A percentile compares a stretch with the other conserved stretches of the same genome.
These are phyloP conservation scores for Ornithoptera priamus DNA, from an alignment of 2,888 invertebrate genomes.

Conservation along the genomic window DNA sequence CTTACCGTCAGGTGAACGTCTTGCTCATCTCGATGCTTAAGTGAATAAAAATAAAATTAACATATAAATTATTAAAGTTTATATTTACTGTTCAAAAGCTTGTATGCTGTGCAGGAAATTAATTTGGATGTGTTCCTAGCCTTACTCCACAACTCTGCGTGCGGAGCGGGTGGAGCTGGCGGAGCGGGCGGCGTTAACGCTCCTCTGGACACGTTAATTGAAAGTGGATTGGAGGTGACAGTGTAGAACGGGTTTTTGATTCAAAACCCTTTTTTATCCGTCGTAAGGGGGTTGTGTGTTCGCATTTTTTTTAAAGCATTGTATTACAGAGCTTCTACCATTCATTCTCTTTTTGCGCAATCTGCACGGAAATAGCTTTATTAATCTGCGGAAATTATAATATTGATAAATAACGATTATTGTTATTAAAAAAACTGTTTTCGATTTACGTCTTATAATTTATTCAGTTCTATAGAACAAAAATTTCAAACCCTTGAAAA, in stretches of 20 bases:
- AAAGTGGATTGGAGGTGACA: conserved; percentile 78
- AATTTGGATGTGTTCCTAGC: conserved; percentile 42
- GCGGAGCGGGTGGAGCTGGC: conserved; percentile 39
- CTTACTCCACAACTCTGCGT: conserved; percentile 42
- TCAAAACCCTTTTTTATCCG: conserved; percentile 45
- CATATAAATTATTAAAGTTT: too few species aligned
- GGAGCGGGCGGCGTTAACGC: conserved; percentile 58
- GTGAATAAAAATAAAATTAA: too few species aligned
- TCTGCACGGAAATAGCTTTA: conserved; percentile 11
- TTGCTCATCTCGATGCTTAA: too few species aligned
- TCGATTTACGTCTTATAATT: too few species aligned
- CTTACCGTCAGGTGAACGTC: too few species aligned
- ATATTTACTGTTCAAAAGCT: too few species aligned
- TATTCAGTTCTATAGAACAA: too few species aligned
- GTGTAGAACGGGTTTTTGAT: conserved; percentile 69
- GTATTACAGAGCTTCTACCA: conserved; percentile 31
- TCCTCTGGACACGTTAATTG: conserved; percentile 76
- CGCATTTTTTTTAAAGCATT: conserved; percentile 38
- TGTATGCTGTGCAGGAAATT: conserved; percentile 2
- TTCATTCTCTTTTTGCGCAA: conserved; percentile 26
- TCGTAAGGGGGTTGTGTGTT: conserved; percentile 43
- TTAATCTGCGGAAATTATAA: too few species aligned
- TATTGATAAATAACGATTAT: too few species aligned
- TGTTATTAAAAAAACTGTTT: too few species aligned
- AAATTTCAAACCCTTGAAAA: too few species aligned